These are phyloP conservation scores for Lanistes nyassanus DNA, from an alignment of 1,140 invertebrate species.

Conservation along the genomic window DNA sequence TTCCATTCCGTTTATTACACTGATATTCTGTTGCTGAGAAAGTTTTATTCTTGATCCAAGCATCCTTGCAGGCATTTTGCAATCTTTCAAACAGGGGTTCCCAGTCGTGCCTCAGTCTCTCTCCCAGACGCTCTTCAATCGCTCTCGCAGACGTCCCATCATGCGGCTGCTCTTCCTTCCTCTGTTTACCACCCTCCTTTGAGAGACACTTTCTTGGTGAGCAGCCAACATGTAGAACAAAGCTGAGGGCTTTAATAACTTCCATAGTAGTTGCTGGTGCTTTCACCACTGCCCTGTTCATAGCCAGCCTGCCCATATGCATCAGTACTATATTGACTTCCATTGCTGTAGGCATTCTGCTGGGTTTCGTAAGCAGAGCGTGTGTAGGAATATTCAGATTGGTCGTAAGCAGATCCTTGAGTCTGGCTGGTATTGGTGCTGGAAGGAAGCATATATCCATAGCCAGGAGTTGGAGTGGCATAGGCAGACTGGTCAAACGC, in stretches of 20 bases:
- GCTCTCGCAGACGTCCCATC: not conserved
- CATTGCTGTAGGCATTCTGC: conserved; percentile 8
- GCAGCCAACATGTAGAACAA: not conserved
- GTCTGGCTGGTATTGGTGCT: not conserved
- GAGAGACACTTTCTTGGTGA: not conserved
- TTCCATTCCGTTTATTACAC: no score
- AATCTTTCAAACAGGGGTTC: no score
- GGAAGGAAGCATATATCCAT: not conserved
- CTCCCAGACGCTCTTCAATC: conserved; percentile 2
- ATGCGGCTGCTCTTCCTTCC: not conserved
- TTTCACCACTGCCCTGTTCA: not conserved
- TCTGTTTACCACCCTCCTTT: not conserved
- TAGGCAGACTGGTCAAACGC: conserved; percentile 9
- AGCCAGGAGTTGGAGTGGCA: not conserved
- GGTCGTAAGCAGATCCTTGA: not conserved
- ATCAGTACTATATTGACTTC: conserved; percentile 1
- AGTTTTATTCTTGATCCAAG: no score
- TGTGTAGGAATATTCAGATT: not conserved
- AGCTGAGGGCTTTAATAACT: not conserved
- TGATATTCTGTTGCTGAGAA: no score
- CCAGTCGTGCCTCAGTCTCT: not conserved
- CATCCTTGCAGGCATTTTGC: no score
- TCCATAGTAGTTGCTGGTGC: not conserved
- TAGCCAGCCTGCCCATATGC: conserved; percentile 9
- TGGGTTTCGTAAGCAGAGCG: not conserved